Conservation (phyloP, 2,888 invertebrate genomes). For the Eurytoma adleriae region DNA sequence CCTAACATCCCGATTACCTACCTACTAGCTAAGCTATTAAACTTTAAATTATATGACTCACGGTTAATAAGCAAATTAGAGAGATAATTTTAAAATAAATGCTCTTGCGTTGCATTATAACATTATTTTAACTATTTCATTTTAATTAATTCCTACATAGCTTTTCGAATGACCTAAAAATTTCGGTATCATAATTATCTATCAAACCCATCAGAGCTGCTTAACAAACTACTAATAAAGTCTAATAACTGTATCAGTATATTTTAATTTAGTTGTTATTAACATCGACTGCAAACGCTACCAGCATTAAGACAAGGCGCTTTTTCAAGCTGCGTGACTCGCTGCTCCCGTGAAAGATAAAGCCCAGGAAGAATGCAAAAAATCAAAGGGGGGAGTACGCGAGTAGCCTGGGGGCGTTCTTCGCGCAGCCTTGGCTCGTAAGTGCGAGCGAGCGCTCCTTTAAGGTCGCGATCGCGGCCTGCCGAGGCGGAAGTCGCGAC, state of each 20-base stretch:
- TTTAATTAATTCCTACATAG: too few relatives aligned
- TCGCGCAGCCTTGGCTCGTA: constrained; percentile 36
- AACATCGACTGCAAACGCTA: too few relatives aligned
- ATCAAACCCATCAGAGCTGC: too few relatives aligned
- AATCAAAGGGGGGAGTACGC: not conserved
- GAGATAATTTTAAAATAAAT: not conserved
- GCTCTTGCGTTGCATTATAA: not conserved
- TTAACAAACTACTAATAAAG: too few relatives aligned
- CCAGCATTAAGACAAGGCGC: not conserved
- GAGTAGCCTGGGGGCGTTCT: constrained; percentile 7
- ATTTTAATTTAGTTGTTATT: too few relatives aligned
- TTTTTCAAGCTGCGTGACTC: not conserved
- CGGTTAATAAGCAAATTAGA: constrained; percentile 1
- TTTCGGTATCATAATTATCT: too few relatives aligned
- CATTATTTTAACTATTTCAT: too few relatives aligned
- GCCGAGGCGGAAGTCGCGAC: constrained; percentile 67
- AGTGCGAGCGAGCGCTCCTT: constrained; percentile 52
- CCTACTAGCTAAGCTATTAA: not conserved
- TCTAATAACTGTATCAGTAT: too few relatives aligned
- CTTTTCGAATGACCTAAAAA: too few relatives aligned
- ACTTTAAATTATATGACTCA: constrained; percentile 25
- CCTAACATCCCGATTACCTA: not conserved
- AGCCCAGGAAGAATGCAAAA: not conserved
- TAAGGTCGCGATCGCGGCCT: constrained; percentile 61
- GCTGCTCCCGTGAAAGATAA: not conserved